Evolutionary conservation across 2,113 vertebrate species (phyloP).

Genomic region (Glaucomys volans): DNA sequence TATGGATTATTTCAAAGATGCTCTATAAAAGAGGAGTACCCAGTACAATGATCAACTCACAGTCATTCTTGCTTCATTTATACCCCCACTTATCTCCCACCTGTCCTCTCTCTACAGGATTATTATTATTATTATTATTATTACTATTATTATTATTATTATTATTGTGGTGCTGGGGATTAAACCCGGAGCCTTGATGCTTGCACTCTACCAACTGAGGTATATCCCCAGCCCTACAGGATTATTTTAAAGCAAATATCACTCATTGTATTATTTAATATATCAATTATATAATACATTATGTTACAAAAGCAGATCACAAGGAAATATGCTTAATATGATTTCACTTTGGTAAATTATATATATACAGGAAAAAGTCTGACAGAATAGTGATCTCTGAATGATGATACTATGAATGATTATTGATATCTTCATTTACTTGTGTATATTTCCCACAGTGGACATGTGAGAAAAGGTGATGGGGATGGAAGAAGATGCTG

Average conservation of each 20-base stretch:
- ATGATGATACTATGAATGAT: background rate
- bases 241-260: conserved; percentile 46
- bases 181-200: too few species aligned
- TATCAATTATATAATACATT: background rate
- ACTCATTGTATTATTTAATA: background rate
- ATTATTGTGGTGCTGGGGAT: too few species aligned
- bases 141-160: too few species aligned
- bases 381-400: background rate
- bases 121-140: too few species aligned
- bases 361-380: background rate
- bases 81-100: background rate
- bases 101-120: background rate
- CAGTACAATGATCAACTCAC: background rate
- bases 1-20: background rate
- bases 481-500: background rate
- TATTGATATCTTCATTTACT: background rate
- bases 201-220: too few species aligned
- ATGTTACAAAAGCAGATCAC: background rate
- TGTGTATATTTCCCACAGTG: conserved; percentile 7
- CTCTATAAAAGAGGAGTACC: background rate
- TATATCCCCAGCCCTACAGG: too few species aligned
- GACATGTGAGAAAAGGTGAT: background rate
- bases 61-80: background rate
- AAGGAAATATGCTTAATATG: background rate
- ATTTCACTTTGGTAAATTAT: conserved; percentile 35